These are phyloP conservation scores for Bungarus multicinctus DNA, from an alignment of 2,113 vertebrate species.

Conservation along the genomic window DNA sequence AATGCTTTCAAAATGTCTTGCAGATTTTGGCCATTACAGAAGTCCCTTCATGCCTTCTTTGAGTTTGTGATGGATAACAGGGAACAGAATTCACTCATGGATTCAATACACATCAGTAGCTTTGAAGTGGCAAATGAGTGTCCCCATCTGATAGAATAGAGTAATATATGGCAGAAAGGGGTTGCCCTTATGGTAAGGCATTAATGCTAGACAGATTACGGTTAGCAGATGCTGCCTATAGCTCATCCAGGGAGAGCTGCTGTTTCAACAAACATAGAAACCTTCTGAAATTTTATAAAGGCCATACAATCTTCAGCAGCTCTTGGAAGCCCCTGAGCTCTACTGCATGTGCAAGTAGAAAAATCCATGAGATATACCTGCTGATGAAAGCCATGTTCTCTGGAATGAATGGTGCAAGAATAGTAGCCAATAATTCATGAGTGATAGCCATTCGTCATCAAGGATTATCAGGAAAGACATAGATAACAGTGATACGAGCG, in stretches of 20 bases:
- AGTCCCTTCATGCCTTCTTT: background rate
- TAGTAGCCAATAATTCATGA: background rate
- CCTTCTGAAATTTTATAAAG: background rate
- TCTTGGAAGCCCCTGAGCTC: background rate
- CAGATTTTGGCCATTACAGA: background rate
- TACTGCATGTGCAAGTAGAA: background rate
- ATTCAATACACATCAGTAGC: background rate
- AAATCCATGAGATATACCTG: background rate
- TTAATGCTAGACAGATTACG: background rate
- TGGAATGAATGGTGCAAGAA: background rate
- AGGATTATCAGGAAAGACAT: background rate
- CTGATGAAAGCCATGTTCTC: background rate
- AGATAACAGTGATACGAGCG: rapidly evolving
- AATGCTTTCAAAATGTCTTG: background rate
- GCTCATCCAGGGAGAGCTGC: background rate
- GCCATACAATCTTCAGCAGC: background rate
- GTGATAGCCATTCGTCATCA: background rate
- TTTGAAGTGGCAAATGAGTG: background rate
- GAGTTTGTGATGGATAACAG: background rate
- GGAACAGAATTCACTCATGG: background rate
- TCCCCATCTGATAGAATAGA: background rate
- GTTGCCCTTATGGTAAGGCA: background rate
- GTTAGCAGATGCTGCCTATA: background rate
- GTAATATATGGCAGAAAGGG: background rate
- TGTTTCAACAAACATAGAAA: background rate